These are phyloP conservation scores for Tichodroma muraria DNA, from an alignment of 2,113 vertebrate genomes.

Conservation along the genomic window DNA sequence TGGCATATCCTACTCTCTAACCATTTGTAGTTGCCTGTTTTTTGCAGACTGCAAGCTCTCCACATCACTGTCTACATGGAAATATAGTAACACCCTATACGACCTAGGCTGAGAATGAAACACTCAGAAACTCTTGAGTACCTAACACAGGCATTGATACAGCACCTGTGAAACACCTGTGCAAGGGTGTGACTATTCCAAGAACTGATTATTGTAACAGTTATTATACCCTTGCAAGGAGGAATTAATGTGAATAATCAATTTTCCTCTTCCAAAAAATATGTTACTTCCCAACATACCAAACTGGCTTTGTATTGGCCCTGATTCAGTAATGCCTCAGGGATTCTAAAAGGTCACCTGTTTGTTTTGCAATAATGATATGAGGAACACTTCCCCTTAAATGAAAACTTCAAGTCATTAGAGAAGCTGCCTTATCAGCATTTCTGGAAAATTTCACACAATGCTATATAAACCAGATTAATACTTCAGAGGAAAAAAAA, in stretches of 20 bases:
- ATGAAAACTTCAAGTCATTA: background rate
- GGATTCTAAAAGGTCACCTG: background rate
- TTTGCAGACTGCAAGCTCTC: background rate
- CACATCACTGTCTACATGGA: background rate
- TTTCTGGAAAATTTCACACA: background rate
- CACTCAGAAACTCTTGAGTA: background rate
- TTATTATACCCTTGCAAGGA: background rate
- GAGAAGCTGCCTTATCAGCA: background rate
- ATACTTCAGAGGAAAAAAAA: background rate
- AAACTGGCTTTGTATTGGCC: background rate
- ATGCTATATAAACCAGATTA: background rate
- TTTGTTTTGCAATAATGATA: background rate
- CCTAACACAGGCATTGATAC: background rate
- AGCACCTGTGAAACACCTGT: background rate
- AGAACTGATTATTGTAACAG: background rate
- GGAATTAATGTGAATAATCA: background rate
- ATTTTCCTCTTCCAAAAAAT: background rate
- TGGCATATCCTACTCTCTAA: background rate
- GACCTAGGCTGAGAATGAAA: background rate
- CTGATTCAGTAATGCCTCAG: background rate
- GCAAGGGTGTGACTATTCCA: background rate
- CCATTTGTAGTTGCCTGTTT: background rate
- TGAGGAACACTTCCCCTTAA: background rate
- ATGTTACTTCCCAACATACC: rapidly evolving
- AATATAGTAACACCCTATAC: background rate